phyloP scores from a whole-genome alignment of 2,888 invertebrate genomes.

The Cerceris ruficornis region DNA sequence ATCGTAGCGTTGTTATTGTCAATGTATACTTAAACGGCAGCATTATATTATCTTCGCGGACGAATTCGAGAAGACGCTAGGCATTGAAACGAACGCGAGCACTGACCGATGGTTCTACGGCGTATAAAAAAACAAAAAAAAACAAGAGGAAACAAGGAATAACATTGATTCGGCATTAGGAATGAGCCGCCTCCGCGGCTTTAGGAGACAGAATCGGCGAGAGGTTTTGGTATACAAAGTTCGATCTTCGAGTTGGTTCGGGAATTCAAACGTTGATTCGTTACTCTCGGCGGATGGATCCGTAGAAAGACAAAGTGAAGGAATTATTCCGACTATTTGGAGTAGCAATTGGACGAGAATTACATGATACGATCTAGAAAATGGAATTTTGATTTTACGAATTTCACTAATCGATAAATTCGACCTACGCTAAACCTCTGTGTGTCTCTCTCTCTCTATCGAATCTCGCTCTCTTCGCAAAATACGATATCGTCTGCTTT shows the following conservation, averaged over 20 bases:
- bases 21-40: constrained; percentile 54
- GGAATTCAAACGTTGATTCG: not conserved
- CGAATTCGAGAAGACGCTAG: constrained; percentile 19
- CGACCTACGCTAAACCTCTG: constrained; percentile 10
- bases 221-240: not conserved
- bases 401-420: too few relatives aligned
- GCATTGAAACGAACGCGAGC: constrained; percentile 42
- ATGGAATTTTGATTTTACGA: too few relatives aligned
- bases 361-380: too few relatives aligned
- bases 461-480: not conserved
- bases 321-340: not conserved
- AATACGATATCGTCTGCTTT: constrained; percentile 12
- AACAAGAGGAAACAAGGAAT: too few relatives aligned
- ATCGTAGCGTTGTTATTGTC: constrained; percentile 45
- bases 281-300: not conserved
- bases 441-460: too few relatives aligned
- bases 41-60: constrained; percentile 43
- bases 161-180: too few relatives aligned
- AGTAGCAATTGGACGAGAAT: too few relatives aligned
- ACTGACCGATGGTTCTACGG: constrained; percentile 17
- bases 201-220: not conserved
- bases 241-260: not conserved
- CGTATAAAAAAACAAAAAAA: not conserved
- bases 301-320: constrained; percentile 7
- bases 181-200: too few relatives aligned